These are phyloP conservation scores for Phasia obesa DNA, from an alignment of 2,888 invertebrate species.

Conservation along the genomic window DNA sequence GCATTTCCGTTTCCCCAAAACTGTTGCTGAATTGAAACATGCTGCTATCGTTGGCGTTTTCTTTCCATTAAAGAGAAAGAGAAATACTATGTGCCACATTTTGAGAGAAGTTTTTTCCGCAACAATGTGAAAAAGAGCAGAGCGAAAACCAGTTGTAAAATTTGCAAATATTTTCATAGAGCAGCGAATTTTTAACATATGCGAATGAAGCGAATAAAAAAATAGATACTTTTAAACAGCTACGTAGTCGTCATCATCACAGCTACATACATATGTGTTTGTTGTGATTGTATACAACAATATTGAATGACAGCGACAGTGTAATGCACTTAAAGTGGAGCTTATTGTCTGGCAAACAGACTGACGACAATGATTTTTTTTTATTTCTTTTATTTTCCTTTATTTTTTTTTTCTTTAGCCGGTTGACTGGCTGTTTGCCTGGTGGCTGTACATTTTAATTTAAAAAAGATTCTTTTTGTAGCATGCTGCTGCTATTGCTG, in stretches of 20 bases:
- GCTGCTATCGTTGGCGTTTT: not conserved
- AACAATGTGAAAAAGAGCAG: constrained; percentile 29
- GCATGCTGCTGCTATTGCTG: not conserved
- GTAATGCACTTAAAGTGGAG: constrained; percentile 70
- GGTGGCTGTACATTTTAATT: constrained; percentile 61
- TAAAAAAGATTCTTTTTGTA: constrained; percentile 23
- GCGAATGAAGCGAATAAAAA: constrained; percentile 26
- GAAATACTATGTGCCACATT: constrained; percentile 12
- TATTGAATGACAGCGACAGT: constrained; percentile 56
- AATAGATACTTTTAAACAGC: not conserved
- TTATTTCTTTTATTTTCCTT: constrained; percentile 16
- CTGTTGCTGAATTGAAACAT: constrained; percentile 22
- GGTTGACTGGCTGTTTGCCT: constrained; percentile 62
- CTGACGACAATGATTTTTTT: constrained; percentile 59
- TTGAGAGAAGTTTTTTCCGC: not conserved
- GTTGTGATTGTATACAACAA: not conserved
- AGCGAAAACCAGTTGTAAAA: not conserved
- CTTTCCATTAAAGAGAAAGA: not conserved
- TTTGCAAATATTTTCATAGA: constrained; percentile 8
- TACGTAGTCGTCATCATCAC: constrained; percentile 4
- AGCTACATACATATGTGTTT: not conserved
- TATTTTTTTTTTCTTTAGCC: constrained; percentile 22
- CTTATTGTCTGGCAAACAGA: constrained; percentile 64
- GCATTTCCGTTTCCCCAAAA: constrained; percentile 68
- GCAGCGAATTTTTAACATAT: constrained; percentile 15